phyloP scores from a whole-genome alignment of 2,888 invertebrate genomes.

The Toxonevra muliebris region DNA sequence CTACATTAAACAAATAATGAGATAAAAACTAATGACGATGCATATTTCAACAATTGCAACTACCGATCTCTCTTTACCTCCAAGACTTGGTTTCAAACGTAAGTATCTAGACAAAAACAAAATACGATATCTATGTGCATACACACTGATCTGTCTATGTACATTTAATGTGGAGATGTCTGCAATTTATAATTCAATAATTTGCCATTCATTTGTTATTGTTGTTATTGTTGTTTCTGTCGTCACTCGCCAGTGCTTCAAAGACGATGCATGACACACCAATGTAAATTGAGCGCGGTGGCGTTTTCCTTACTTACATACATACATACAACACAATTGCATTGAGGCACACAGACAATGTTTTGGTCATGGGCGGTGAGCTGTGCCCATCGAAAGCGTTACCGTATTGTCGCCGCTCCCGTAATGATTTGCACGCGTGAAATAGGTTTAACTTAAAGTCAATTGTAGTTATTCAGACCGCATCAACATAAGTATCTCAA shows the following conservation, averaged over 20 bases:
- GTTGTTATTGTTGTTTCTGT: no score
- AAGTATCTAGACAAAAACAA: no score
- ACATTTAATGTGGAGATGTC: no score
- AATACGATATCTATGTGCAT: no score
- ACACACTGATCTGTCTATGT: no score
- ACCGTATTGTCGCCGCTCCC: constrained; percentile 45
- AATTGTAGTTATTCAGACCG: constrained; percentile 56
- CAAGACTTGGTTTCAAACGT: no score
- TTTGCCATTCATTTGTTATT: no score
- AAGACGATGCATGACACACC: background rate
- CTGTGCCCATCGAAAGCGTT: constrained; percentile 9
- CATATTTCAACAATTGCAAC: no score
- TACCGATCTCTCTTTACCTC: no score
- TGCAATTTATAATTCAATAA: no score
- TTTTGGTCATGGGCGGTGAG: constrained; percentile 20
- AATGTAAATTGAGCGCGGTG: constrained; percentile 1
- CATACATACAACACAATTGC: background rate
- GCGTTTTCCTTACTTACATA: background rate
- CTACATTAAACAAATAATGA: no score
- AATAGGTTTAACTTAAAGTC: constrained; percentile 55
- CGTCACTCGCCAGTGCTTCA: background rate
- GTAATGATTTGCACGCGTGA: constrained; percentile 57
- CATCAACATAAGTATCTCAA: constrained; percentile 46
- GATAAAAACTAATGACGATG: no score
- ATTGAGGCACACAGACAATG: background rate